Percentiles rank a stretch among this genome's conserved stretches.
These are phyloP conservation scores for Thymelicus acteon DNA, from an alignment of 2,888 invertebrate genomes.

Conservation along the genomic window DNA sequence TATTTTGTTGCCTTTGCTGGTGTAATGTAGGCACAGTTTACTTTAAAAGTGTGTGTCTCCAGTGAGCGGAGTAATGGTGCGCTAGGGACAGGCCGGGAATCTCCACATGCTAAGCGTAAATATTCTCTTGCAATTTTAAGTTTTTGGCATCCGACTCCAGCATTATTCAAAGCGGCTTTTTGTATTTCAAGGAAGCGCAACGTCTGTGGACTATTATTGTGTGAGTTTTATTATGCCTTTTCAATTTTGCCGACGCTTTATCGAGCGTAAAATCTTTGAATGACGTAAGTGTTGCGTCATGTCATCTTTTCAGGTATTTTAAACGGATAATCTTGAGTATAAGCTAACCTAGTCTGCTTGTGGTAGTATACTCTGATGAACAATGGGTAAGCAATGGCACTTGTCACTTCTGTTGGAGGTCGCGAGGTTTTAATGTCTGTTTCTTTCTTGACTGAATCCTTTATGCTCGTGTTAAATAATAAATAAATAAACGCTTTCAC, in stretches of 20 bases:
- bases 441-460: too few species aligned
- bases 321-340: too few species aligned
- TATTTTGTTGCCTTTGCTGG: constrained; percentile 42
- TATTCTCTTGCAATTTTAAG: constrained; percentile 52
- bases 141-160: constrained; percentile 47
- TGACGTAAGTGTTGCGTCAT: constrained; percentile 41
- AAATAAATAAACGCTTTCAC: too few species aligned
- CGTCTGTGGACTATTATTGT: constrained; percentile 42
- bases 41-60: constrained; percentile 48
- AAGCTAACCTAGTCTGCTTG: too few species aligned
- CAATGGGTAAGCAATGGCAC: too few species aligned
- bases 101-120: constrained; percentile 46
- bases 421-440: too few species aligned
- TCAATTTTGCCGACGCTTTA: constrained; percentile 38
- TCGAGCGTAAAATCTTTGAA: constrained; percentile 40
- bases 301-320: too few species aligned
- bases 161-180: constrained; percentile 51
- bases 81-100: constrained; percentile 45
- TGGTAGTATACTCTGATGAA: too few species aligned
- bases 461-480: too few species aligned
- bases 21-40: constrained; percentile 47
- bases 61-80: constrained; percentile 45
- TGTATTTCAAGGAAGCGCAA: constrained; percentile 44
- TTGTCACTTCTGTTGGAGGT: too few species aligned
- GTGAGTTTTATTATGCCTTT: constrained; percentile 44